Base-by-base conservation (phyloP, 2,797 vertebrate species). In the Phylloscopus collybita region DNA sequence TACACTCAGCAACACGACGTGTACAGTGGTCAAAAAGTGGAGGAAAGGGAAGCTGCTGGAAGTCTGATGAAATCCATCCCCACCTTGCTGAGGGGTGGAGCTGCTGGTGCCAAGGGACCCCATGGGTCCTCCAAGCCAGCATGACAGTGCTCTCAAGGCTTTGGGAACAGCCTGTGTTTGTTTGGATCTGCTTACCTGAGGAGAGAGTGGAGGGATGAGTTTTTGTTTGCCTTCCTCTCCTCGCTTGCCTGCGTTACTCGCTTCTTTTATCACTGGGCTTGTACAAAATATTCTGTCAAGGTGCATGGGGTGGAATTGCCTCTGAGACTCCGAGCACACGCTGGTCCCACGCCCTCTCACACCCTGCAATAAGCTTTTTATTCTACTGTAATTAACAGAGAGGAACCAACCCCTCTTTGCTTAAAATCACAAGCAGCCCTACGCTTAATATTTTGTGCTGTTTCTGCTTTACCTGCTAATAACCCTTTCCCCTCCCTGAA, bases 261-360 rank as follows among this genome's bases (percentile, higher is more conserved):
- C 6, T 44, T 89, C 71, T 80, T 79, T 92, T 76, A 59, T 25
- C 50, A 93, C 42, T 54, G 2, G 25, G 30, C 34, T 74, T 56
- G 83, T 66, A 81, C 74, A 91, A 93, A 93, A 84, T 60, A 76
- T 47, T 88, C 91, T 95, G 96, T 88, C 88, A 94, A 92, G 85
- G 73, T 32, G 84, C 86, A 36, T 4, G 22, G 9, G 16, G 83
- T 65, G 62, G 81, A 66, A 81, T 47, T 60, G 59, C 80, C 66
- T 73, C 75, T 59, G 71, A 81, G 76, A 40, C 72, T 91, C 53
- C 0, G 1, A 90, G 65, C 56, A 19, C 69, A 65, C 1, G 0
- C 71, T 73, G 62, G 71, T 86, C 87, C 84, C 84, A 88, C 69
- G 6, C 92, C 91, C 90, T 96, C 84, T 73, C 95, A 94, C 90